Conservation (phyloP, 2,888 invertebrate genomes). For the Embidobia sp. region DNA sequence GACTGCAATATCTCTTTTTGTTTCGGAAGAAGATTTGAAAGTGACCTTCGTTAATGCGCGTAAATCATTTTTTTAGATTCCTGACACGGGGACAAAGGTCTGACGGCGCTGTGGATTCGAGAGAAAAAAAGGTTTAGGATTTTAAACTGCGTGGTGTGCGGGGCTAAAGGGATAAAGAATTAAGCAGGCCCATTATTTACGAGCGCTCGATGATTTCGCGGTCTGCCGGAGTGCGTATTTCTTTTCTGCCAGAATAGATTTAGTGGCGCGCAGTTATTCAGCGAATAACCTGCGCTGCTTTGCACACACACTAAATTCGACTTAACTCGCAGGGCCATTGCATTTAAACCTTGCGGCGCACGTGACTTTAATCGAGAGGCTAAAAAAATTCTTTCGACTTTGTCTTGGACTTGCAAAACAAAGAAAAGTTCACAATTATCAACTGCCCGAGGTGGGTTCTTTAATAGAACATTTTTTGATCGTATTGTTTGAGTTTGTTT, state of each 20-base stretch:
- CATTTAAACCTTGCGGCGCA: not conserved
- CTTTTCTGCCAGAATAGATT: conserved; percentile 62
- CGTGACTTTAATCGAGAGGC: too few species aligned
- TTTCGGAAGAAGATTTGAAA: conserved; percentile 1
- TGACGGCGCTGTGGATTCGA: conserved; percentile 26
- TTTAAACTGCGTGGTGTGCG: conserved; percentile 33
- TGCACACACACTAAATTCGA: conserved; percentile 47
- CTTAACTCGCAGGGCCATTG: conserved; percentile 39
- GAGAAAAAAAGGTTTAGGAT: conserved; percentile 15
- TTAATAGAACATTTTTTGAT: too few species aligned
- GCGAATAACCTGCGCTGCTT: conserved; percentile 56
- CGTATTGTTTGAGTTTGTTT: too few species aligned
- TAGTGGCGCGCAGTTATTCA: conserved; percentile 56
- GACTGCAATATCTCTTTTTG: not conserved
- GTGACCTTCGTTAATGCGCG: conserved; percentile 27
- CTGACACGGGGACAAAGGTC: conserved; percentile 36
- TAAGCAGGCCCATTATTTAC: conserved; percentile 63
- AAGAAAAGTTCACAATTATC: too few species aligned
- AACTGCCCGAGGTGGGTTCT: too few species aligned
- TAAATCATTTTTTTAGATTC: conserved; percentile 42
- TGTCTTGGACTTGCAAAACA: too few species aligned
- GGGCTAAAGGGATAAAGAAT: conserved; percentile 55
- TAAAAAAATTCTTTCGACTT: too few species aligned
- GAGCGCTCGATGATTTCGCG: conserved; percentile 64
- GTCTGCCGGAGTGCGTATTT: conserved; percentile 53